Conservation (phyloP, 2,888 invertebrate species). For the Phengaris alcon region DNA sequence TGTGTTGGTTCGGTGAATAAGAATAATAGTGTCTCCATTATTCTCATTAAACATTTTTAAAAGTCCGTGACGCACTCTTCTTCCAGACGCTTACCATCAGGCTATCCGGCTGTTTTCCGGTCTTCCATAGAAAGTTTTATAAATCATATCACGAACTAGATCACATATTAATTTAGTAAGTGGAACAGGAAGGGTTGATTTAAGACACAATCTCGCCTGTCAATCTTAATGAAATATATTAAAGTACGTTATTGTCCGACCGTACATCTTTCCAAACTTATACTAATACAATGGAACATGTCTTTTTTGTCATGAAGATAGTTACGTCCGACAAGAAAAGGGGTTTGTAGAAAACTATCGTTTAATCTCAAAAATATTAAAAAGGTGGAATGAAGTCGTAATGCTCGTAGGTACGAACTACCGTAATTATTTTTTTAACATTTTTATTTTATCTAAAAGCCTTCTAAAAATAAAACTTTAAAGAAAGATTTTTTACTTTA, state of each 20-base stretch:
- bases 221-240: slow-evolving; percentile 77
- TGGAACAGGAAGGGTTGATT: slow-evolving; percentile 53
- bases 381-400: background rate
- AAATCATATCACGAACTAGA: slow-evolving; percentile 27
- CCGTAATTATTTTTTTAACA: too few species aligned
- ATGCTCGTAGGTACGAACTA: background rate
- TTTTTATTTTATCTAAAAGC: too few species aligned
- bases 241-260: slow-evolving; percentile 72
- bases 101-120: background rate
- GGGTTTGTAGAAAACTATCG: slow-evolving; percentile 66
- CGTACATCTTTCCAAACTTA: slow-evolving; percentile 66
- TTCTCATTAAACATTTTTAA: too few species aligned
- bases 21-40: too few species aligned
- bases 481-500: too few species aligned
- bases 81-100: background rate
- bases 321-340: slow-evolving; percentile 66
- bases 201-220: slow-evolving; percentile 64
- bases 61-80: background rate
- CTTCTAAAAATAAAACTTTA: too few species aligned
- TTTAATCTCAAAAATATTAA: slow-evolving; percentile 53
- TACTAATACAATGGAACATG: slow-evolving; percentile 68
- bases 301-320: slow-evolving; percentile 66
- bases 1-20: too few species aligned
- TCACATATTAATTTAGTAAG: slow-evolving; percentile 32
- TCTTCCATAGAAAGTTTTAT: background rate